These are phyloP conservation scores for Dasysyrphus albostriatus DNA, from an alignment of 2,888 invertebrate species.

Conservation along the genomic window DNA sequence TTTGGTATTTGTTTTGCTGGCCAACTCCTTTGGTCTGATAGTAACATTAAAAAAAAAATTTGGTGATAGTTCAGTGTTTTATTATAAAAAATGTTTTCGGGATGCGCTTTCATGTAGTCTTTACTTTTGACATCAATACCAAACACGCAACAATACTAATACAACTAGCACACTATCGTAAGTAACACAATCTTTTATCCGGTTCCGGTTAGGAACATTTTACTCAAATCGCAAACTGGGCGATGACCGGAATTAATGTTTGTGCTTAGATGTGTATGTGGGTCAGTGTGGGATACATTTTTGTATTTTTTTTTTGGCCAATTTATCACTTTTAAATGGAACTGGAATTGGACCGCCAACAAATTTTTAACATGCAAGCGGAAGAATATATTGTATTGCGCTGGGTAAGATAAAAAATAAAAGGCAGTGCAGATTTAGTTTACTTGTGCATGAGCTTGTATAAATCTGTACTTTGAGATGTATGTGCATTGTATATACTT, in stretches of 20 bases:
- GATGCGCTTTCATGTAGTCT: background rate
- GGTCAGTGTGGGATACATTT: conserved; percentile 4
- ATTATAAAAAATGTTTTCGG: background rate
- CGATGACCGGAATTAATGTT: conserved; percentile 10
- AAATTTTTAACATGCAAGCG: conserved; percentile 45
- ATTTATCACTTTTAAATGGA: conserved; percentile 57
- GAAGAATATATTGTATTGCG: conserved; percentile 19
- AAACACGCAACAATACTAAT: background rate
- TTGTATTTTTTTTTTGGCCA: conserved; percentile 51
- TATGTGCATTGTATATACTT: too few species aligned
- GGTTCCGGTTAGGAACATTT: conserved; percentile 8
- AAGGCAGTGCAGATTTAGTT: background rate
- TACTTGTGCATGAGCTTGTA: background rate
- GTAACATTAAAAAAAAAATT: too few species aligned
- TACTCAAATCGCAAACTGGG: conserved; percentile 8
- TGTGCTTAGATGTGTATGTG: conserved; percentile 1
- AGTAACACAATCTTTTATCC: conserved; percentile 9
- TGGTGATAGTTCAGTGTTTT: too few species aligned
- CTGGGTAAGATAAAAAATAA: background rate
- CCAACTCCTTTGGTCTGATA: too few species aligned
- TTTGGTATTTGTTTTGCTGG: too few species aligned
- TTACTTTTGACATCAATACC: conserved; percentile 3
- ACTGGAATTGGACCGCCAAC: conserved; percentile 37
- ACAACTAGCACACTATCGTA: background rate
- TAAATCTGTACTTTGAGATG: background rate